Conservation (phyloP, 2,797 vertebrate genomes). For the Stomatorhinus walkeri region DNA sequence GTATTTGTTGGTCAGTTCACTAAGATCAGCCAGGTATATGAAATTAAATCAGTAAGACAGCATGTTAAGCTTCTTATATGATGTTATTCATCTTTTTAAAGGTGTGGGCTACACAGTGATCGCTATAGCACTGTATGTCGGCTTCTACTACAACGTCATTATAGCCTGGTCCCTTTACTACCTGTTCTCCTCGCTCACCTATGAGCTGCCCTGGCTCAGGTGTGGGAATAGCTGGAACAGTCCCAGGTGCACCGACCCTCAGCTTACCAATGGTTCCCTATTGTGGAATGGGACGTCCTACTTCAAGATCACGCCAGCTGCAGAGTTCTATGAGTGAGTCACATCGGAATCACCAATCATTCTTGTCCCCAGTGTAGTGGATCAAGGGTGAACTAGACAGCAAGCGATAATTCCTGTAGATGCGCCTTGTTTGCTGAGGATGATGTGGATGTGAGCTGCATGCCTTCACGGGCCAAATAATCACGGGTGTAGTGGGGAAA, state of each 20-base stretch:
- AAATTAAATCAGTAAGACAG: neutral
- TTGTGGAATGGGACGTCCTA: conserved; percentile 76
- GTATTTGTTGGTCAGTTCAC: neutral
- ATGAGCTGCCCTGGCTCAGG: conserved; percentile 80
- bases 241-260: conserved; percentile 76
- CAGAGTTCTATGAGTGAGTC: conserved; percentile 97
- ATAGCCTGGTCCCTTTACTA: conserved; percentile 98
- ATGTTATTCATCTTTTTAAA: conserved; percentile 36
- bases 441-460: neutral
- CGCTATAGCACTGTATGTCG: conserved; percentile 92
- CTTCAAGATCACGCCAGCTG: conserved; percentile 87
- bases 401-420: neutral
- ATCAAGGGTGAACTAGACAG: neutral
- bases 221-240: conserved; percentile 90
- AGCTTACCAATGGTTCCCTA: conserved; percentile 65
- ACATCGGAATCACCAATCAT: neutral
- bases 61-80: neutral
- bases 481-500: neutral
- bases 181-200: conserved; percentile 86
- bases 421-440: neutral
- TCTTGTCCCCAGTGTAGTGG: neutral
- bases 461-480: neutral
- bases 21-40: neutral
- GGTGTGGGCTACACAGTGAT: conserved; percentile 97
- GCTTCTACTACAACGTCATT: conserved; percentile 99